These are phyloP conservation scores for Didymodactylos carnosus DNA, from an alignment of 2,888 invertebrate species.

Conservation along the genomic window DNA sequence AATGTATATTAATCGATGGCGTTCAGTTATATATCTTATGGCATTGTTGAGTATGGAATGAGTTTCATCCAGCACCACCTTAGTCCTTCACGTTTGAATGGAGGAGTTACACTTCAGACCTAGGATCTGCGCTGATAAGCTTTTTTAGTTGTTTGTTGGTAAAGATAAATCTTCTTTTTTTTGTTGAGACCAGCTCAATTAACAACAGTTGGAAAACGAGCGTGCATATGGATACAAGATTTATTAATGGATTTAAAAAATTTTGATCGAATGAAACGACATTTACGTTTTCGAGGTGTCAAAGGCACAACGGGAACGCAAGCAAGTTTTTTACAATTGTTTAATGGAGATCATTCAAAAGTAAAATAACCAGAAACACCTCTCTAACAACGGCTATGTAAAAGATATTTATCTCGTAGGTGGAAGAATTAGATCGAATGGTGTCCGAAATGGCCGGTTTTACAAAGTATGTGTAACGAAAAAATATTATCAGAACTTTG, in stretches of 20 bases:
- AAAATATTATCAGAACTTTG: background rate
- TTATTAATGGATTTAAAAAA: slow-evolving; percentile 75
- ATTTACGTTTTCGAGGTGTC: slow-evolving; percentile 68
- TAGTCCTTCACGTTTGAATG: too few relatives aligned
- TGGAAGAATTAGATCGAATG: slow-evolving; percentile 48
- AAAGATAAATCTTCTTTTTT: background rate
- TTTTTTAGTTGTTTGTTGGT: too few relatives aligned
- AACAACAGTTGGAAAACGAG: slow-evolving; percentile 89
- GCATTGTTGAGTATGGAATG: too few relatives aligned
- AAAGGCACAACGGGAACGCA: slow-evolving; percentile 98
- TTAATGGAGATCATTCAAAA: slow-evolving; percentile 63
- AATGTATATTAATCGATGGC: too few relatives aligned
- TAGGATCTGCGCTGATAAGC: too few relatives aligned
- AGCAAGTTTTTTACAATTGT: slow-evolving; percentile 79
- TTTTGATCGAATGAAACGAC: slow-evolving; percentile 41
- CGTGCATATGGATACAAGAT: slow-evolving; percentile 82
- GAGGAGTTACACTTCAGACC: too few relatives aligned
- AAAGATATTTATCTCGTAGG: background rate
- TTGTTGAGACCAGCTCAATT: slow-evolving; percentile 58
- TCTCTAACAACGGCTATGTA: background rate
- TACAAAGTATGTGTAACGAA: background rate
- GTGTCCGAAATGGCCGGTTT: slow-evolving; percentile 65
- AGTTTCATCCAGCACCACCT: too few relatives aligned
- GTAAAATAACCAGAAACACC: slow-evolving; percentile 26
- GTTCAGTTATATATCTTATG: too few relatives aligned